Conservation (phyloP, 1,140 invertebrate species). For the Epicauta chinensis region DNA sequence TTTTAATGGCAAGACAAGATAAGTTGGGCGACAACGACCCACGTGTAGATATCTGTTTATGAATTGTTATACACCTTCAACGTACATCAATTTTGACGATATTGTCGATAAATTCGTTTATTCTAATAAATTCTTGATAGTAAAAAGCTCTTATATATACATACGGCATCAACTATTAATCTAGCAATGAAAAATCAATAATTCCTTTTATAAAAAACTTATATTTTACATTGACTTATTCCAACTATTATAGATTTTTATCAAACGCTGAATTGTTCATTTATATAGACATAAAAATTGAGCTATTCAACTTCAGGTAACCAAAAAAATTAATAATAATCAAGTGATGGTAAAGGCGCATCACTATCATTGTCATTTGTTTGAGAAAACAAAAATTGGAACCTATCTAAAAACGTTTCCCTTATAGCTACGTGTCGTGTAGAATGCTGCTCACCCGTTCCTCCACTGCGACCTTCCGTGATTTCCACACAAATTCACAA, state of each 20-base stretch:
- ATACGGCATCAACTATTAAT: no score
- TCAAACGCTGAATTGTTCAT: neutral
- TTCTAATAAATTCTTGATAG: conserved; percentile 12
- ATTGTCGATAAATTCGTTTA: conserved; percentile 36
- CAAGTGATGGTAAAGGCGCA: no score
- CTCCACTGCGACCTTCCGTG: conserved; percentile 82
- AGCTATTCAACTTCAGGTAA: conserved; percentile 6
- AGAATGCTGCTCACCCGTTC: conserved; percentile 67
- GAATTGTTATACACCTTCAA: no score
- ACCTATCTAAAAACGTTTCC: conserved; percentile 5
- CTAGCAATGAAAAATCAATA: no score
- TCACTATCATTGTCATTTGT: no score
- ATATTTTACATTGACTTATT: neutral
- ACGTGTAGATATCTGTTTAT: no score
- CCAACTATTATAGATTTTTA: neutral
- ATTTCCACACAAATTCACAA: conserved; percentile 91
- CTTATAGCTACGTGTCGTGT: conserved; percentile 43
- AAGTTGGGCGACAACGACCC: no score
- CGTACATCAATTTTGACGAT: conserved; percentile 3
- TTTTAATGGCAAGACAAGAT: no score
- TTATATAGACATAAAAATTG: neutral
- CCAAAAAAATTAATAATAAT: no score
- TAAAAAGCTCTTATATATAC: conserved; percentile 8
- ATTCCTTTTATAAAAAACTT: neutral
- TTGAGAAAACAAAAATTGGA: no score